These are phyloP conservation scores for Nasua narica DNA, from an alignment of 2,797 vertebrate species.

Conservation along the genomic window DNA sequence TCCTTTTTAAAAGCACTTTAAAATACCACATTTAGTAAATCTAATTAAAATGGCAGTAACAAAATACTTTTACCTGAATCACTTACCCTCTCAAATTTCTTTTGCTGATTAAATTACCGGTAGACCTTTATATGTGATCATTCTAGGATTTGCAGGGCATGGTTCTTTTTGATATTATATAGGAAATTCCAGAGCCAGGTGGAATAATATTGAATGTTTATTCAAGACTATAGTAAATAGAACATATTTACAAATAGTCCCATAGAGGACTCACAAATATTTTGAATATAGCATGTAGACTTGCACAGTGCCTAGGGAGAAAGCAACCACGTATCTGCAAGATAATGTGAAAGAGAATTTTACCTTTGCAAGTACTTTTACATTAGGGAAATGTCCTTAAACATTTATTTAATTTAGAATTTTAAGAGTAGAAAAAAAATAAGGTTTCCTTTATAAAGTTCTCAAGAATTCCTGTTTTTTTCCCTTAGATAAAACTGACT, in stretches of 20 bases:
- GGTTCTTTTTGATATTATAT: not conserved
- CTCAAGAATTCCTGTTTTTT: conserved; percentile 35
- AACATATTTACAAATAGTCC: conserved; percentile 33
- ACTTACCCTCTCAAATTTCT: not conserved
- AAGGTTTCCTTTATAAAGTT: not conserved
- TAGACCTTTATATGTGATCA: not conserved
- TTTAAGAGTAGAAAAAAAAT: not conserved
- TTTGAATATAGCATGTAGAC: not conserved
- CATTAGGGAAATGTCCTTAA: conserved; percentile 8
- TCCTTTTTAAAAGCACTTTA: not conserved
- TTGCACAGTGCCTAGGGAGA: not conserved
- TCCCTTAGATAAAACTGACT: conserved; percentile 25
- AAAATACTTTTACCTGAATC: not conserved
- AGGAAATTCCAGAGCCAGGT: conserved; percentile 42
- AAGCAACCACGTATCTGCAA: not conserved
- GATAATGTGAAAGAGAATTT: not conserved
- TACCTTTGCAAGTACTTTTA: conserved; percentile 14
- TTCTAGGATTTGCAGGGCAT: not conserved
- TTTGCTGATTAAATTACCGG: not conserved
- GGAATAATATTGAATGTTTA: conserved; percentile 32
- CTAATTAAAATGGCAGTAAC: conserved; percentile 13
- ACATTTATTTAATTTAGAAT: not conserved
- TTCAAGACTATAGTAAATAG: not conserved
- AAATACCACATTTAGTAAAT: not conserved
- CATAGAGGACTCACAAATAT: not conserved